Evolutionary conservation across 2,113 vertebrate genomes (phyloP).

Genomic region (Pseudorasbora parva): DNA sequence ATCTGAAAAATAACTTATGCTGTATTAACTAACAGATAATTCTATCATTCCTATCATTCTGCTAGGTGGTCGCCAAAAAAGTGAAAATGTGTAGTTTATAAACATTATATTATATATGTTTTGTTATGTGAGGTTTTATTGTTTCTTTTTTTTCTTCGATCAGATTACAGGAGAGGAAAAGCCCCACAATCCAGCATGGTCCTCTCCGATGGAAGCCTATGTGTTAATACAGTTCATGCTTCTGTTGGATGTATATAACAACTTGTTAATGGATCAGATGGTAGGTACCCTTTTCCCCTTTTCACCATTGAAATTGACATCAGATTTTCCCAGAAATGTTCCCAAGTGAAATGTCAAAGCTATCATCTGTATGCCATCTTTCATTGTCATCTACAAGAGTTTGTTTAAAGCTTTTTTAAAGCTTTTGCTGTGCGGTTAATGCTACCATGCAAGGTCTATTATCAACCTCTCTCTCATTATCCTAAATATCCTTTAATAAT

Average conservation of each 20-base stretch:
- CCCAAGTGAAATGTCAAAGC: not conserved
- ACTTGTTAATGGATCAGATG: conserved; percentile 76
- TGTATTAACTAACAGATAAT: not conserved
- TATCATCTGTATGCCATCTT: conserved; percentile 29
- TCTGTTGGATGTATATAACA: conserved; percentile 77
- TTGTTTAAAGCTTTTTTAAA: conserved; percentile 35
- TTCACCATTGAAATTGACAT: not conserved
- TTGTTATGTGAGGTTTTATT: not conserved
- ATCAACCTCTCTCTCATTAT: conserved; percentile 63
- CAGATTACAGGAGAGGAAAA: conserved; percentile 87
- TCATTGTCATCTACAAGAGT: conserved; percentile 34
- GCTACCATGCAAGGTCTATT: conserved; percentile 35
- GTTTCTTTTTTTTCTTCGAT: not conserved
- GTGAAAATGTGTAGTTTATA: not conserved
- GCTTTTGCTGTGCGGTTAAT: conserved; percentile 44
- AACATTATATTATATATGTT: not conserved
- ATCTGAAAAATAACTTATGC: not conserved
- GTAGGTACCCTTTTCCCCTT: conserved; percentile 72
- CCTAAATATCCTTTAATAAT: conserved; percentile 60
- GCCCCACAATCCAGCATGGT: conserved; percentile 72
- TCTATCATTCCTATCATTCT: not conserved
- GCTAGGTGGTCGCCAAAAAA: not conserved
- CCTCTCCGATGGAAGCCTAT: conserved; percentile 77
- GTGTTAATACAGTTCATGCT: conserved; percentile 80
- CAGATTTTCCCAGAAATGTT: not conserved